These are phyloP conservation scores for Peromyscus aztecus DNA, from an alignment of 2,797 vertebrate genomes.

Conservation along the genomic window DNA sequence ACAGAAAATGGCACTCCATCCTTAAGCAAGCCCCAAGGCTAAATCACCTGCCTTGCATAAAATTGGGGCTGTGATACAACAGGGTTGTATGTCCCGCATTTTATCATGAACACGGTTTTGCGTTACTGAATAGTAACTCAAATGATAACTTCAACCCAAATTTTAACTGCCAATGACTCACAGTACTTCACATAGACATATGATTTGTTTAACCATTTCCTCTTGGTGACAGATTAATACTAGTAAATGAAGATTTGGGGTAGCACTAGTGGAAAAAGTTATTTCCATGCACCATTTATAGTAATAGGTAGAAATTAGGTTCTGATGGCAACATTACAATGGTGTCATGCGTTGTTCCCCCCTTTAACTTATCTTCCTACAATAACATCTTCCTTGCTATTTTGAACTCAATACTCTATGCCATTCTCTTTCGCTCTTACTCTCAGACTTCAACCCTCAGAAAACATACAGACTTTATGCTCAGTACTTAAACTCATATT, in stretches of 20 bases:
- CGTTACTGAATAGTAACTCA: background rate
- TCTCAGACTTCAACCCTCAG: slow-evolving; percentile 15
- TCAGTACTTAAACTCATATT: background rate
- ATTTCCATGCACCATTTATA: background rate
- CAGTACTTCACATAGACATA: background rate
- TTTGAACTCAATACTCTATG: background rate
- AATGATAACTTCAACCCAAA: background rate
- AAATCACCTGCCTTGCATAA: background rate
- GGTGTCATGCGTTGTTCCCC: background rate
- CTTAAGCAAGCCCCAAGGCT: background rate
- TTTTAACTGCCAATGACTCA: background rate
- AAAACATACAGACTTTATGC: background rate
- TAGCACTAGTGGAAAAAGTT: background rate
- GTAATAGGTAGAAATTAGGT: background rate
- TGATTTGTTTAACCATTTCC: background rate
- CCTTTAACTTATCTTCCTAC: background rate
- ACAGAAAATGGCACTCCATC: too few species aligned
- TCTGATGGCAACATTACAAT: background rate
- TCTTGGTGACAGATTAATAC: background rate
- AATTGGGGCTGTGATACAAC: background rate
- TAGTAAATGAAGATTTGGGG: background rate
- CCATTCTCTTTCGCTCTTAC: background rate
- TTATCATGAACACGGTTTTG: background rate
- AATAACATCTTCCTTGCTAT: background rate
- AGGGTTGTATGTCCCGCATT: background rate